Base-by-base conservation (phyloP, 1,140 invertebrate genomes). In the Drosophila ironensis region DNA sequence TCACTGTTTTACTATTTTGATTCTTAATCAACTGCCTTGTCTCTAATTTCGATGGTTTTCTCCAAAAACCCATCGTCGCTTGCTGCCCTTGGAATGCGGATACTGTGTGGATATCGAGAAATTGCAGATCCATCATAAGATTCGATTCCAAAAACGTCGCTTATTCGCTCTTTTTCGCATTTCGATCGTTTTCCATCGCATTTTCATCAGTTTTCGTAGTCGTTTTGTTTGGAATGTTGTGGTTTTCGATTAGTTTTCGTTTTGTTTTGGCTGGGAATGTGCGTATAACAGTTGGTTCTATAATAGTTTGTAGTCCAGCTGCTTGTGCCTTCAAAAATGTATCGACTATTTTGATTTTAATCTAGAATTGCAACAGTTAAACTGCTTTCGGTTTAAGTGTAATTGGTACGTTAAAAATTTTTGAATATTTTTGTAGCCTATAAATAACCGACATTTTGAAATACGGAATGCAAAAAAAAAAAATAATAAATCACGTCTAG, bases 1-100 rank as follows among this genome's bases (percentile, higher is more conserved):
- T n/a, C n/a, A 12, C 35, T 69, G 56, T 69, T 75, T 53, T 41
- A 37, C 25, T 47, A 30, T 63, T 56, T 30, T 30, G 35, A 47
- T 63, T 50, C n/a, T n/a, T 12, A 24, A 41, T 47, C 22, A 25
- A 50, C 54, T 30, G 27, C 6, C 20, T 44, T 48, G 20, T 41
- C 0, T 40, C 46, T 20, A 14, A 33, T 38, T 52, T n/a, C 20
- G 16, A 17, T 19, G 16, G 6, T 54, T 46, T 30, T 25, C 33
- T 53, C 12, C n/a, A n/a, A 19, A 37, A 37, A 37, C 14, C 33
- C 33, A 17, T 37, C 20, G 20, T 72, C 42, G 41, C 46, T 45
- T 51, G 20, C 61, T 48, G 14, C 20, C 22, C 38, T 61, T 45
- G 46, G 46, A 52, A 53, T 40, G 1, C 22, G 16, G 17, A 14